A percentile compares a stretch with the other conserved stretches of the same genome.
Evolutionary conservation across 1,140 invertebrate species (phyloP).

Genomic region (Papilio polyxenes): DNA sequence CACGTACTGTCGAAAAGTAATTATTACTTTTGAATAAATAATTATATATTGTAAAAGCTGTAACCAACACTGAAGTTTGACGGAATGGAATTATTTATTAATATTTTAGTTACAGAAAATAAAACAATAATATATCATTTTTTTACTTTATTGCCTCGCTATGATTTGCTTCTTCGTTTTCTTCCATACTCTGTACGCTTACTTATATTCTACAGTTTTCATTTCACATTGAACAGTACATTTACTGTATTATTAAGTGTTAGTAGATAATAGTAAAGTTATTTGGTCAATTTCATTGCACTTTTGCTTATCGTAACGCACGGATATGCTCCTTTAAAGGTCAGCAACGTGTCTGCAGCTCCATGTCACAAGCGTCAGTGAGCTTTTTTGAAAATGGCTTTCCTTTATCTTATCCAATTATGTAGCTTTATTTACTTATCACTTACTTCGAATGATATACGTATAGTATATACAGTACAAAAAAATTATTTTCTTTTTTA

Average conservation of each 20-base stretch:
- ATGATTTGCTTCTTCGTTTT: not conserved
- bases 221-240: not conserved
- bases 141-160: not conserved
- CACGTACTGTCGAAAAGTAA: conserved; percentile 6
- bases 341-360: not conserved
- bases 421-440: not conserved
- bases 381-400: no score
- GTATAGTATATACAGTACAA: not conserved
- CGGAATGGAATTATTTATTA: not conserved
- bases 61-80: not conserved
- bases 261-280: not conserved
- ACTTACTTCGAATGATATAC: no score
- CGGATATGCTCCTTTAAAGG: no score
- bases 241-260: not conserved
- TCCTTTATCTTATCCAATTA: not conserved
- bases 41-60: not conserved
- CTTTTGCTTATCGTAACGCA: not conserved
- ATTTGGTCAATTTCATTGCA: not conserved
- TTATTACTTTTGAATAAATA: conserved; percentile 18
- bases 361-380: not conserved
- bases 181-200: not conserved
- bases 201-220: not conserved
- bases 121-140: not conserved
- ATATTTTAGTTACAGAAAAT: not conserved
- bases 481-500: not conserved